Evolutionary conservation across 2,797 vertebrate genomes (phyloP), one percentile per base, ranked within the genome.

Genomic region (Halcyon leucocephala): DNA sequence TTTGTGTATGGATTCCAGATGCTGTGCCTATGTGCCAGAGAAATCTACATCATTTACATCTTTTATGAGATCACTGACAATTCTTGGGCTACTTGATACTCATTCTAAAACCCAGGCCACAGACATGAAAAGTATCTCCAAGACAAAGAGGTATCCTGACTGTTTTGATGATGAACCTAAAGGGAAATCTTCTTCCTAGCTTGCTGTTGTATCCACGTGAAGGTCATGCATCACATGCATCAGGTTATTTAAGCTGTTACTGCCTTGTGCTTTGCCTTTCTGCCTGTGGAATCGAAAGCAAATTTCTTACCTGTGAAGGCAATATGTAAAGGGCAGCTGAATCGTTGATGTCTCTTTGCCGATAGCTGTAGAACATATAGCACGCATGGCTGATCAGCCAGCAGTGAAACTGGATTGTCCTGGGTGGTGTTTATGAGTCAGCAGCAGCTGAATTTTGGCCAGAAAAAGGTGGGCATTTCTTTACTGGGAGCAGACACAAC

Each of bases 391-490:
- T 72, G 83, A 77, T 64, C 60, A 81, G 52, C 55, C 49, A 39
- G 39, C 54, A 93, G 69, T 28, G 58, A 62, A 90, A 72, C 22
- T 54, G 60, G 11, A 14, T 88, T 81, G 37, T 51, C 67, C 87
- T 41, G 49, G 39, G 37, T n/a, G 15, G 33, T 42, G n/a, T 54
- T 90, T 71, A 62, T 2, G 0, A 81, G 42, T 35, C 79, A 69
- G 25, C 48, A 62, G 54, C 42, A 81, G 79, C 69, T 81, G 74
- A 81, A 84, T 72, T 90, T 67, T 54, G 60, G 31, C 54, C 83
- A 77, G 83, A n/a, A 87, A 48, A 49, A 67, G 39, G 33, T n/a
- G 58, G 69, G 35, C 48, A 64, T 81, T 52, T 39, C 42, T 84
- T 79, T 64, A 49, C 69, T 0, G 1, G 52, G 60, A 62, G 54